Evolutionary conservation across 2,888 invertebrate species (phyloP).

Genomic region (Ctena decussata): DNA sequence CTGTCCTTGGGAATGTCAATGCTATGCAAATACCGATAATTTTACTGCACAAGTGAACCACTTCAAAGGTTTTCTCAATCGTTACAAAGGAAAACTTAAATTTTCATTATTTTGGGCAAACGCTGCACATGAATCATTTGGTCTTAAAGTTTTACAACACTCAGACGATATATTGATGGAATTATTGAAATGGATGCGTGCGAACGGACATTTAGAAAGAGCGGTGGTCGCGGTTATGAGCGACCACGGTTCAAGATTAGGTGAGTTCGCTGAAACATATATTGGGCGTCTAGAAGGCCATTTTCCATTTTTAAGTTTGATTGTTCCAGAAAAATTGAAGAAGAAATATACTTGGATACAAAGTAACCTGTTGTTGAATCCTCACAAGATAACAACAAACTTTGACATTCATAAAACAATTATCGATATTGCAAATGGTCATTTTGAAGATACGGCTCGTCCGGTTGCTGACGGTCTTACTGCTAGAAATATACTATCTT

Average conservation of each 20-base stretch:
- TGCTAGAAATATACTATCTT: background rate
- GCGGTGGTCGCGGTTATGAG: slow-evolving; percentile 89
- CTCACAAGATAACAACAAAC: slow-evolving; percentile 91
- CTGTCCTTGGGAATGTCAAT: slow-evolving; percentile 82
- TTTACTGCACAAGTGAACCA: slow-evolving; percentile 90
- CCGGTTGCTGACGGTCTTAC: background rate
- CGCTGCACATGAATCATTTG: slow-evolving; percentile 94
- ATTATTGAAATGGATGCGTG: slow-evolving; percentile 88
- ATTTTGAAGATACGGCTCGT: background rate
- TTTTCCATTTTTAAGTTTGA: too few species aligned
- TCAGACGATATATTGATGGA: slow-evolving; percentile 90
- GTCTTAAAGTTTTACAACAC: slow-evolving; percentile 90
- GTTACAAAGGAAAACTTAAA: slow-evolving; percentile 89
- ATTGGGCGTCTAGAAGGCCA: slow-evolving; percentile 92
- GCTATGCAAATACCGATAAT: slow-evolving; percentile 91
- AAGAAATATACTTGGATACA: slow-evolving; percentile 90
- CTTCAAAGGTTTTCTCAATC: too few species aligned
- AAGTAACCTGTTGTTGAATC: slow-evolving; percentile 90
- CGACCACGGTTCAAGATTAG: slow-evolving; percentile 91
- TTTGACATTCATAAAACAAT: slow-evolving; percentile 94
- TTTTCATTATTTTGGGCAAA: slow-evolving; percentile 95
- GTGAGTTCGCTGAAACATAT: slow-evolving; percentile 89
- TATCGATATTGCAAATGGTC: slow-evolving; percentile 88
- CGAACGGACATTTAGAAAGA: slow-evolving; percentile 71
- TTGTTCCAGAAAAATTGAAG: slow-evolving; percentile 92